These are phyloP conservation scores for Cenopis cana DNA, from an alignment of 2,888 invertebrate species.

Conservation along the genomic window DNA sequence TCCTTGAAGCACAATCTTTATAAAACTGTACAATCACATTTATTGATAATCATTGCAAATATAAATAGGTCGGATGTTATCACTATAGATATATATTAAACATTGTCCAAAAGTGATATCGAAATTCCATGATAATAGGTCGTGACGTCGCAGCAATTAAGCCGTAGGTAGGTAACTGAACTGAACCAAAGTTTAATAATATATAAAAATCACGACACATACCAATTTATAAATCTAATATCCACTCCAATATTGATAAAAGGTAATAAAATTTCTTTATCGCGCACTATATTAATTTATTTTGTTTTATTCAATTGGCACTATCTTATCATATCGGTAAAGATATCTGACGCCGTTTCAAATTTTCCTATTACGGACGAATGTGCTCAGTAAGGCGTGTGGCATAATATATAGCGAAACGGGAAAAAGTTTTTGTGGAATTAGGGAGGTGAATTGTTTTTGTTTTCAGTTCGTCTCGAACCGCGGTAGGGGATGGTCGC, in stretches of 20 bases:
- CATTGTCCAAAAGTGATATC: constrained; percentile 24
- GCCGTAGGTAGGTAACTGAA: background rate
- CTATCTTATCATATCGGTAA: constrained; percentile 43
- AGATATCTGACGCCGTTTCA: constrained; percentile 32
- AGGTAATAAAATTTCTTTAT: constrained; percentile 63
- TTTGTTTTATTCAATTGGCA: constrained; percentile 71
- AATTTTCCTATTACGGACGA: constrained; percentile 36
- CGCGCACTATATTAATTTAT: constrained; percentile 67
- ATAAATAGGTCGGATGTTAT: constrained; percentile 32
- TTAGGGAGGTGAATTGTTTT: constrained; percentile 38
- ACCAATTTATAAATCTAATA: constrained; percentile 47
- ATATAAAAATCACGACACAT: constrained; percentile 41
- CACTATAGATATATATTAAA: constrained; percentile 25
- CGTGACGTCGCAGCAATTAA: background rate
- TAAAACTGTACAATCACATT: background rate
- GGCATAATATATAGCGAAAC: constrained; percentile 15
- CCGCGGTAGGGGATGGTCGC: constrained; percentile 29
- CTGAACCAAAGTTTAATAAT: background rate
- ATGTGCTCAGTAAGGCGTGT: constrained; percentile 15
- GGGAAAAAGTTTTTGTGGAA: constrained; percentile 22
- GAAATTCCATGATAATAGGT: constrained; percentile 15
- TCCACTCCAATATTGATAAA: constrained; percentile 61
- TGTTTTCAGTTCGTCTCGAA: constrained; percentile 37
- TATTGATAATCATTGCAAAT: constrained; percentile 12
- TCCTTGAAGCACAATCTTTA: too few relatives aligned